Base-by-base conservation (phyloP, 2,888 invertebrate genomes). In the Torymus texanus region DNA sequence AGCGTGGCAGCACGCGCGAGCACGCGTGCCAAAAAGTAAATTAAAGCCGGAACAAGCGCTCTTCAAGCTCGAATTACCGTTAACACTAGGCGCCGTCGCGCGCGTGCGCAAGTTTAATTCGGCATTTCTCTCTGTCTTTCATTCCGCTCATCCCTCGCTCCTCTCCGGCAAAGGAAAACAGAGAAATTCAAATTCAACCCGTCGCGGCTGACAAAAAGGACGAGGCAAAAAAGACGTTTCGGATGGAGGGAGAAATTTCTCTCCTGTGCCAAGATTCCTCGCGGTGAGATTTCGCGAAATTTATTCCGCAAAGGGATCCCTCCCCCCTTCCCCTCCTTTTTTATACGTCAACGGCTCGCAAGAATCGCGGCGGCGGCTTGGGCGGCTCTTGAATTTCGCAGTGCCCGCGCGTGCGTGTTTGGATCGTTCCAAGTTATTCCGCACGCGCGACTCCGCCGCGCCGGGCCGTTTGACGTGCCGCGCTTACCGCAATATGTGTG, bases 361-460 rank as follows among this genome's bases (percentile, higher is more conserved):
- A 41, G 41, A 41, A 41, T 41, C 41, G 41, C 41, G 41, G 41
- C 41, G 41, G 41, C 5, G 41, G 29, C 29, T 0, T 5, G 8
- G 41, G 41, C 41, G 41, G 41, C 41, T 41, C 41, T 41, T 41
- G 41, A 41, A 41, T 41, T 41, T 41, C 41, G 41, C 41, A 41
- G 41, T 41, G 41, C 41, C 8, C 41, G 8, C 41, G 41, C 61
- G 21, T 53, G 29, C 41, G 24, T 41, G 8, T 55, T 65, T 65
- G 73, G 63, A 73, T 73, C 73, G 41, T 73, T 73, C 56, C 63
- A 65, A 73, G 56, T 56, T 75, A 65, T 59, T 66, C 66, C 41
- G 21, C 13, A 16, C 50, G 18, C 50, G n/a, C n/a, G 53, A 21
- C 21, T 8, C 14, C 63, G 8, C 29, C 13, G 12, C 61, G 63